Evolutionary conservation across 2,113 vertebrate genomes (phyloP), one percentile per base, ranked within the genome.

Genomic region (Larimichthys crocea): DNA sequence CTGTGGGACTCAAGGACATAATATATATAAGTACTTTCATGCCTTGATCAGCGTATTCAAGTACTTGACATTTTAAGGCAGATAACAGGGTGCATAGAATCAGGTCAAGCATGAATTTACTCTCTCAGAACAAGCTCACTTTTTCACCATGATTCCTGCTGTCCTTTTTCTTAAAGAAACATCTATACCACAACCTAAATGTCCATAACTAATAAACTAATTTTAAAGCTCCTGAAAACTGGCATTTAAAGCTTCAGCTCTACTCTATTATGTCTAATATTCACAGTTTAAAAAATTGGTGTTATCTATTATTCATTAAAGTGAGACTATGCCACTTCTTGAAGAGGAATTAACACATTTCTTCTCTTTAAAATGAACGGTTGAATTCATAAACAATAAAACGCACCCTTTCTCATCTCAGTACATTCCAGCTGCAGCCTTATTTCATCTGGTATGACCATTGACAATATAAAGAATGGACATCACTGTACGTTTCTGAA

Each of bases 31-130:
- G 89, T 82, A 88, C 90, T 92, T 92, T 91, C 88, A 90, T 86
- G 87, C 76, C 80, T 83, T 88, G 87, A 91, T 94, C 92, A 92
- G 91, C 86, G 71, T 81, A 89, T 89, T 89, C 80, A 88, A 86
- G 85, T 89, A 65, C 92, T 92, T 93, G 92, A 93, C 93, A 93
- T 94, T 94, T 93, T 62, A 78, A 76, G 76, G 84, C 48, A 87
- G 92, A 93, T 92, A 93, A 89, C 80, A 48, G 69, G 46, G 69
- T 65, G 89, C 65, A 68, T 1, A 20, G 89, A 93, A 87, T 88
- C 82, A 74, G 92, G 92, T 91, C 89, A 84, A 83, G 83, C 68
- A 61, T 74, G 80, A 89, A 79, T 92, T 85, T 55, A 72, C 83
- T 79, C 64, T 72, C 65, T 90, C 86, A 84, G 75, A 86, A 86